Conservation (phyloP, 2,113 vertebrate genomes). For the Lasiurus cinereus region DNA sequence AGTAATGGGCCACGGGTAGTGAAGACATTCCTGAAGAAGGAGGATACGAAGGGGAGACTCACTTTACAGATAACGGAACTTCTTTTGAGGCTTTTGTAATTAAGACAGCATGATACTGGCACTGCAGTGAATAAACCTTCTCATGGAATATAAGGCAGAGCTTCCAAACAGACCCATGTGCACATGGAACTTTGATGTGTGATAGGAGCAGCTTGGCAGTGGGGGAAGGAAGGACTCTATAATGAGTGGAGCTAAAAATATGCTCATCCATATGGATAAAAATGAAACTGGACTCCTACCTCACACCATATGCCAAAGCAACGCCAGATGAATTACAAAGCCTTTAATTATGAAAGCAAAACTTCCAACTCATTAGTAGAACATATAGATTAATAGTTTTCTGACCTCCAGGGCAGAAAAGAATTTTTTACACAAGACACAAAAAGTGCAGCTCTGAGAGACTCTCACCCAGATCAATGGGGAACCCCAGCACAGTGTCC, state of each 20-base stretch:
- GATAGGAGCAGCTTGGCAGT: neutral
- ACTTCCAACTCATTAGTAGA: slow-evolving; percentile 22
- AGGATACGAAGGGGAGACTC: neutral
- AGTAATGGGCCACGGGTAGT: neutral
- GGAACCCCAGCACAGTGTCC: neutral
- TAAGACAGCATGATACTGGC: neutral
- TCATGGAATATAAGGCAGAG: fast-evolving
- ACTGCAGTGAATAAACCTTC: neutral
- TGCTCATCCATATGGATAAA: neutral
- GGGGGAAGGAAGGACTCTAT: neutral
- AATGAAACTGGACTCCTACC: neutral
- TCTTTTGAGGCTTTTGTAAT: neutral
- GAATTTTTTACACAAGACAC: neutral
- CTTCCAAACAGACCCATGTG: neutral
- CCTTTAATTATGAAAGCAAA: neutral
- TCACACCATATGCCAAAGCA: neutral
- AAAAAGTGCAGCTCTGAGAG: neutral
- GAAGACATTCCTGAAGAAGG: neutral
- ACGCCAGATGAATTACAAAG: neutral
- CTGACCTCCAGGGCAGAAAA: slow-evolving; percentile 7
- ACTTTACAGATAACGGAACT: neutral
- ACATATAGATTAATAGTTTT: slow-evolving; percentile 27
- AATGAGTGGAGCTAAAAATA: neutral
- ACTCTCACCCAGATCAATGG: neutral
- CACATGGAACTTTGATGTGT: neutral